Percentiles rank a stretch among this genome's conserved stretches.
Conservation (phyloP, 2,797 vertebrate genomes). For the Gephyroberyx darwinii region DNA sequence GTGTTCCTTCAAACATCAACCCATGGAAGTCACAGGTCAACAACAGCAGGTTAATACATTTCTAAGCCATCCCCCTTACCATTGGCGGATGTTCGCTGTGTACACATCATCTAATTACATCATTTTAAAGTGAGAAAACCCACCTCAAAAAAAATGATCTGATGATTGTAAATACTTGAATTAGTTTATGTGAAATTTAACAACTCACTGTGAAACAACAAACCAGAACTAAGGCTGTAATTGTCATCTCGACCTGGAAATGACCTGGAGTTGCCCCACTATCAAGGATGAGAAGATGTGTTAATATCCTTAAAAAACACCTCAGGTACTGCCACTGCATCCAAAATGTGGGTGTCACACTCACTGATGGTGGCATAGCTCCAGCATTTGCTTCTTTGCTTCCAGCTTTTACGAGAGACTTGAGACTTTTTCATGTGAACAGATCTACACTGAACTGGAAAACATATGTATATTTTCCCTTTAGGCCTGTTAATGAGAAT, state of each 20-base stretch:
- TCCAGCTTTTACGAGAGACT: background rate
- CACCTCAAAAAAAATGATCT: too few species aligned
- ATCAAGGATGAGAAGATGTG: background rate
- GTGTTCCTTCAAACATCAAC: constrained; percentile 52
- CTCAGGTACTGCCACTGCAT: background rate
- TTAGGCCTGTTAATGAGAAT: background rate
- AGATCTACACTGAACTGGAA: background rate
- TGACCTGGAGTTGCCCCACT: background rate
- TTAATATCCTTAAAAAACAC: background rate
- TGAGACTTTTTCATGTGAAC: background rate
- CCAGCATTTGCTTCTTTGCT: background rate
- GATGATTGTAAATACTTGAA: too few species aligned
- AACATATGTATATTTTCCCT: background rate
- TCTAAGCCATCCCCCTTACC: constrained; percentile 16
- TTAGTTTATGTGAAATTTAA: too few species aligned
- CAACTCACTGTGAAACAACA: too few species aligned
- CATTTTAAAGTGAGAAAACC: too few species aligned
- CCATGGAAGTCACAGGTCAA: constrained; percentile 51
- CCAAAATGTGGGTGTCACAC: background rate
- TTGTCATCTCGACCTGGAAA: background rate
- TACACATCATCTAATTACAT: background rate
- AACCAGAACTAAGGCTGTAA: background rate
- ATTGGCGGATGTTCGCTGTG: background rate
- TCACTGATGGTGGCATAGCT: background rate
- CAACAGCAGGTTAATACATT: constrained; percentile 37